Conservation (phyloP, 1,140 invertebrate genomes). For the Drosophila arizonae region DNA sequence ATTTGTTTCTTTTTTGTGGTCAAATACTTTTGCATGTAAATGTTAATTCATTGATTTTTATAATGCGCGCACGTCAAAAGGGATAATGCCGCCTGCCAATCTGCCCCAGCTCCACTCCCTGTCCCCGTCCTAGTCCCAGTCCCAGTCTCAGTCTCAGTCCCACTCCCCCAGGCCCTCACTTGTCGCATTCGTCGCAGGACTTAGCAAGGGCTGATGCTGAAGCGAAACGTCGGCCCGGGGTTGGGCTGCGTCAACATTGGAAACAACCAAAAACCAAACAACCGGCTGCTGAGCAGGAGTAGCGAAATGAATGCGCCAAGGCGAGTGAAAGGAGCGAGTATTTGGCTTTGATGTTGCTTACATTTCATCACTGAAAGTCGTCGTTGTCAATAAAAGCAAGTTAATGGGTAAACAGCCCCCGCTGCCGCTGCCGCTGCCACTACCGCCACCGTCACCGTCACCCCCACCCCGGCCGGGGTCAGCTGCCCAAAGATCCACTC, state of each 20-base stretch:
- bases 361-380: constrained; percentile 75
- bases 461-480: background rate
- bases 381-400: constrained; percentile 76
- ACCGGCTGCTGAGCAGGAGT: constrained; percentile 12
- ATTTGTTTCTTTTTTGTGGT: constrained; percentile 81
- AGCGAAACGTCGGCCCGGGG: background rate
- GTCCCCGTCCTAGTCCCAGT: background rate
- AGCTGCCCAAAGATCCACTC: constrained; percentile 1
- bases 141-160: no score
- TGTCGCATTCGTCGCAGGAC: constrained; percentile 35
- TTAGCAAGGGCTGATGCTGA: constrained; percentile 4
- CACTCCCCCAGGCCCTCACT: background rate
- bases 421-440: background rate
- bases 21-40: constrained; percentile 79
- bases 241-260: constrained; percentile 61
- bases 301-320: constrained; percentile 6
- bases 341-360: constrained; percentile 79
- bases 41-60: constrained; percentile 81
- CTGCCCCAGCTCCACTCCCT: background rate
- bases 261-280: constrained; percentile 52
- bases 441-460: background rate
- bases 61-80: constrained; percentile 66
- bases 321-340: constrained; percentile 48
- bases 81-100: constrained; percentile 36
- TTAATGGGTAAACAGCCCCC: constrained; percentile 71